phyloP scores from a whole-genome alignment of 2,113 vertebrate species.

The Corythaixoides concolor region DNA sequence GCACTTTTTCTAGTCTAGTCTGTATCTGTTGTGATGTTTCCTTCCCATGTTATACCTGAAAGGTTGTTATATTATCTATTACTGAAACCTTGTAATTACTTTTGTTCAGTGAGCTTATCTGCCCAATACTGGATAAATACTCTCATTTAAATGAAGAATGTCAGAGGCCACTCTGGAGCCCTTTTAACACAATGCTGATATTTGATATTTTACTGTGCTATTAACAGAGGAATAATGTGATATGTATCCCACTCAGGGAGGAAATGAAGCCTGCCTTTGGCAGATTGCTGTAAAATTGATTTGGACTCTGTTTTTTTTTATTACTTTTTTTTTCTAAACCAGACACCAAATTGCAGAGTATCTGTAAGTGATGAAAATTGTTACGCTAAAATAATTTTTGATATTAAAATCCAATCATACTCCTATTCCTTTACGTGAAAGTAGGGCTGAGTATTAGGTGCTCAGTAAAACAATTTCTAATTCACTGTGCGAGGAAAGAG shows the following conservation, averaged over 20 bases:
- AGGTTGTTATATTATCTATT: background rate
- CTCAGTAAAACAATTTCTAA: background rate
- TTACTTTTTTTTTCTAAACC: background rate
- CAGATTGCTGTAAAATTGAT: conserved; percentile 5
- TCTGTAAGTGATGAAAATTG: background rate
- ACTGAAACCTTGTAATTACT: background rate
- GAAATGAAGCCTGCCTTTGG: background rate
- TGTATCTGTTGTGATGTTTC: background rate
- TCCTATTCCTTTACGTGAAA: background rate
- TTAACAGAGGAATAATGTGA: conserved; percentile 24
- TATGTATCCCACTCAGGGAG: background rate
- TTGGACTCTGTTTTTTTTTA: background rate
- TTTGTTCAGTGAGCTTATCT: conserved; percentile 1
- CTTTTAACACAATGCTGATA: background rate
- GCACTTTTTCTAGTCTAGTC: background rate
- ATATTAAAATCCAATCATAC: background rate
- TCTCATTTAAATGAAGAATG: conserved; percentile 8
- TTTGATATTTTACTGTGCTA: conserved; percentile 23
- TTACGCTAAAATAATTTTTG: background rate
- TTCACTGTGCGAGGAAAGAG: background rate
- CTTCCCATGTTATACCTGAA: background rate
- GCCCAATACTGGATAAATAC: background rate
- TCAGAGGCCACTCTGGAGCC: background rate
- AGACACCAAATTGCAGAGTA: background rate
- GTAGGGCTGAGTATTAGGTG: background rate